phyloP scores from a whole-genome alignment of 2,797 vertebrate species.

The Crocidura indochinensis region DNA sequence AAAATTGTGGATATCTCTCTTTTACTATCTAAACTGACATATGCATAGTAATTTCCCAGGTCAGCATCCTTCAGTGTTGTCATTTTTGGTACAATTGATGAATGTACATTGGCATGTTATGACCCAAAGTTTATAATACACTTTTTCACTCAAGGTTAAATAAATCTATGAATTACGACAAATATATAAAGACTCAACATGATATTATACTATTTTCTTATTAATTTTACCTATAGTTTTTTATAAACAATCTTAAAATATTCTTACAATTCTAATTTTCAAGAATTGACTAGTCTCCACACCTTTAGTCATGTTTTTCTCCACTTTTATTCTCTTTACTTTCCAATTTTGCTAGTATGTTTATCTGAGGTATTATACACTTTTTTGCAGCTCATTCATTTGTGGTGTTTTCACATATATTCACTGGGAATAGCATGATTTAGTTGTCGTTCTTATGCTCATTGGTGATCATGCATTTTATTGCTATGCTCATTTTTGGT shows the following conservation, averaged over 20 bases:
- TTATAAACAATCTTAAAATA: background rate
- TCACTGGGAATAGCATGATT: too few species aligned
- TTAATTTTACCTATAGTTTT: constrained; percentile 13
- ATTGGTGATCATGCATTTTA: too few species aligned
- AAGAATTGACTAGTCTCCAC: background rate
- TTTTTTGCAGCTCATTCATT: too few species aligned
- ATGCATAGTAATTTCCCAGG: background rate
- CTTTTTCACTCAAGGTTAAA: background rate
- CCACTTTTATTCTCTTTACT: too few species aligned
- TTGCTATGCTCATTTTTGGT: too few species aligned
- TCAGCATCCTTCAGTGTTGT: background rate
- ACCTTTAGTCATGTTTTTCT: too few species aligned
- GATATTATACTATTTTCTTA: background rate
- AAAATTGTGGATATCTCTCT: background rate
- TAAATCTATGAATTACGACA: background rate
- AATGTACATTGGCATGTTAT: background rate
- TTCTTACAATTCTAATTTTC: background rate
- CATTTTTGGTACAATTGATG: background rate
- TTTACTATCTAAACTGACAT: rapidly evolving
- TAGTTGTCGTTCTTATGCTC: too few species aligned
- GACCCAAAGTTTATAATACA: background rate
- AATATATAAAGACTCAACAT: background rate
- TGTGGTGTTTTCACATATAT: too few species aligned
- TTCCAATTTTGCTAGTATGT: too few species aligned
- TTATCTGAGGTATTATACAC: too few species aligned